A percentile compares a stretch with the other conserved stretches of the same genome.
Conservation (phyloP, 2,888 invertebrate genomes). For the Tetrapedia diversipes region DNA sequence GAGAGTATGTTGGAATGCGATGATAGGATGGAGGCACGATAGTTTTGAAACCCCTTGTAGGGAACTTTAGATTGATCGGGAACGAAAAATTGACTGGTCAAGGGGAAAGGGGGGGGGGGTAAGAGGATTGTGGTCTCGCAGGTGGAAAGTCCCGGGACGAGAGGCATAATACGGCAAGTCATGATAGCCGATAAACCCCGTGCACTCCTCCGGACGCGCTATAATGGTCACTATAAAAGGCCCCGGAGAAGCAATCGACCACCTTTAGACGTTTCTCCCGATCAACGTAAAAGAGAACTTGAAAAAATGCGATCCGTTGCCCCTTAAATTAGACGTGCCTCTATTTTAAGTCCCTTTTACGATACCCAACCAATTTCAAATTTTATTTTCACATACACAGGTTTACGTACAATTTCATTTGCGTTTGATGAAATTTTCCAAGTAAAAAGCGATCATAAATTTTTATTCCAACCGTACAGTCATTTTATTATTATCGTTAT, state of each 20-base stretch:
- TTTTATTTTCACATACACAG: not conserved
- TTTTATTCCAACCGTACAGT: too few relatives aligned
- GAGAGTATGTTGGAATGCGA: not conserved
- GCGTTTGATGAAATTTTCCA: constrained; percentile 6
- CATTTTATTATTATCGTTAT: too few relatives aligned
- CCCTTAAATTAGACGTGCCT: constrained; percentile 10
- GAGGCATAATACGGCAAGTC: constrained; percentile 60
- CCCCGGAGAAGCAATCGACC: constrained; percentile 32
- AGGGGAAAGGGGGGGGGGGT: not conserved
- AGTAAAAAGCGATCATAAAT: not conserved
- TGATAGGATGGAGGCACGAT: not conserved
- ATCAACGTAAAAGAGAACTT: constrained; percentile 12
- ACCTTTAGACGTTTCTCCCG: constrained; percentile 27
- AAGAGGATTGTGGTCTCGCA: constrained; percentile 54
- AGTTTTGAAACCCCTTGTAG: constrained; percentile 10
- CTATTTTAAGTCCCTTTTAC: not conserved
- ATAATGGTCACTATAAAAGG: constrained; percentile 59
- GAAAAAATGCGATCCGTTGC: constrained; percentile 1
- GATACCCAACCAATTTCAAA: not conserved
- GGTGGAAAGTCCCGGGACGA: constrained; percentile 61
- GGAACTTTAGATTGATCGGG: constrained; percentile 20
- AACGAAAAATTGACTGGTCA: constrained; percentile 56
- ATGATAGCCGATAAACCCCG: constrained; percentile 66
- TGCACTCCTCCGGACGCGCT: constrained; percentile 52
- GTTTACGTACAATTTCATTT: constrained; percentile 27